Conservation (phyloP, 2,113 vertebrate species). For the Mesocricetus auratus region DNA sequence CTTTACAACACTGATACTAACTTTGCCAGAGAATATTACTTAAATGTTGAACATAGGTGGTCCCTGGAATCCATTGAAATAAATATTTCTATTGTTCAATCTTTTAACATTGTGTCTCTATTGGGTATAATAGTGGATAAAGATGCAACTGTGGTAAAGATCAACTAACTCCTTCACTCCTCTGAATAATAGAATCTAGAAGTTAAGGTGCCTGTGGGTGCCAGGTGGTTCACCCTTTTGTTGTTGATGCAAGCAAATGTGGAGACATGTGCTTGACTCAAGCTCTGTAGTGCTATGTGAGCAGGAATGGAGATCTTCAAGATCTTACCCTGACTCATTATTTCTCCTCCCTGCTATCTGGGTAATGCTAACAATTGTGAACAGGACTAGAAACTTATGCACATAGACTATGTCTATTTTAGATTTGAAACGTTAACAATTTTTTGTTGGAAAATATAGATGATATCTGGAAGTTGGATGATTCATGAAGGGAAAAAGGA, state of each 20-base stretch:
- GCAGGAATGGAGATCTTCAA: not conserved
- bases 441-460: not conserved
- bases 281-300: not conserved
- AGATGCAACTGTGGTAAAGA: not conserved
- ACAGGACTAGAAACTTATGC: not conserved
- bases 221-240: not conserved
- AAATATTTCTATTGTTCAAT: not conserved
- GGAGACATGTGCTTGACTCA: not conserved
- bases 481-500: not conserved
- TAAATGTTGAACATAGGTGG: conserved; percentile 5
- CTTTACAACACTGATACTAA: not conserved
- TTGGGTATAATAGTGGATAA: not conserved
- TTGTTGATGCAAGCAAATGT: not conserved
- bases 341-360: not conserved
- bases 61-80: not conserved
- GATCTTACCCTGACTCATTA: not conserved
- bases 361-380: not conserved
- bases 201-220: not conserved
- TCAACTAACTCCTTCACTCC: not conserved
- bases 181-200: not conserved
- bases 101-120: not conserved
- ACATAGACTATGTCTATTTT: not conserved
- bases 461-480: not conserved
- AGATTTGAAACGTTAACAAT: conserved; percentile 3
- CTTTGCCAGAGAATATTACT: not conserved